phyloP scores from a whole-genome alignment of 1,140 invertebrate species.

The Radopholus similis region DNA sequence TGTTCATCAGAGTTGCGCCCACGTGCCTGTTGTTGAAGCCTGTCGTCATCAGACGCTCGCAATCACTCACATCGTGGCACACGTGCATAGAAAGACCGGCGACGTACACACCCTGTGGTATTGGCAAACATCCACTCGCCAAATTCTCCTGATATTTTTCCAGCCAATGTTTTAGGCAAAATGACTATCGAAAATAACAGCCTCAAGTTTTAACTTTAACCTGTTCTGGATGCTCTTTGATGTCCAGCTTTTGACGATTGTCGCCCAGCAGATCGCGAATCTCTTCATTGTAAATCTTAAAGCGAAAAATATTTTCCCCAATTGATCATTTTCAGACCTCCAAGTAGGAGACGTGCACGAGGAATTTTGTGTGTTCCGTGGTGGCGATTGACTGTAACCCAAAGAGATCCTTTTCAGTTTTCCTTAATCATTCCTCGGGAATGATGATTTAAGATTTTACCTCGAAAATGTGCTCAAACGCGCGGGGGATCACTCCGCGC shows the following conservation, averaged over 20 bases:
- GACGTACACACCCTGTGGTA: conserved; percentile 72
- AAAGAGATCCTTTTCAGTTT: too few species aligned
- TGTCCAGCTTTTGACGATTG: conserved; percentile 68
- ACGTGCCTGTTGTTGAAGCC: conserved; percentile 74
- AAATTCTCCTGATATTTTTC: too few species aligned
- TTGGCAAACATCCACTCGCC: neutral
- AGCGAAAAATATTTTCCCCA: neutral
- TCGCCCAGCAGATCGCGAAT: conserved; percentile 77
- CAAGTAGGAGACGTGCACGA: conserved; percentile 83
- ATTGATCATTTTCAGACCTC: conserved; percentile 66
- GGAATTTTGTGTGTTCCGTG: conserved; percentile 74
- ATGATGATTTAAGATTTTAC: too few species aligned
- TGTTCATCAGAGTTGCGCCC: conserved; percentile 79
- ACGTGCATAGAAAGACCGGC: conserved; percentile 73
- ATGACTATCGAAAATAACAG: too few species aligned
- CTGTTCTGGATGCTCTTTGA: conserved; percentile 76
- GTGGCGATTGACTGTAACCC: conserved; percentile 81
- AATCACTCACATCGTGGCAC: conserved; percentile 73
- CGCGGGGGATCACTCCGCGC: conserved; percentile 77
- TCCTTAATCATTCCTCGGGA: too few species aligned
- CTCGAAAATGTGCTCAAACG: conserved; percentile 87
- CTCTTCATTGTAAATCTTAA: conserved; percentile 77
- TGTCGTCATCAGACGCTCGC: conserved; percentile 71
- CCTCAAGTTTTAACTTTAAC: neutral
- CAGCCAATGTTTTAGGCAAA: too few species aligned